Evolutionary conservation across 2,888 invertebrate genomes (phyloP), one percentile per base, ranked within the genome.

Genomic region (Drosophila sordidapex): DNA sequence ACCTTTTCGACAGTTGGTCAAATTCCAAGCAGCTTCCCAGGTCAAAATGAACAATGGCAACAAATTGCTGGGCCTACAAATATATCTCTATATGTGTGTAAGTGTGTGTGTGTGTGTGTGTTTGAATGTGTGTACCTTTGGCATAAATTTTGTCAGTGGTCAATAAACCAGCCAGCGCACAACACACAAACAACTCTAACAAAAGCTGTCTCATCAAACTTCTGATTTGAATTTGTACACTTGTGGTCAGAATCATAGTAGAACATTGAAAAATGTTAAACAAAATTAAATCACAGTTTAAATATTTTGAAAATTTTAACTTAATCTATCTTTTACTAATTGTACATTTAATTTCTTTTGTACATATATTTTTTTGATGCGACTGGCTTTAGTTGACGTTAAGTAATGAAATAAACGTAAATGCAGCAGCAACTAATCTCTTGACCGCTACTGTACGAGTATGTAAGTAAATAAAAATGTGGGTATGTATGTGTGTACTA

Each of bases 81-180:
- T 15, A 68, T 74, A 46, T 15, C 4, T 46, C 15, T 46, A 4
- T 25, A 8, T 25, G 15, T 4, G 21, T 21, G 21, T 8, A 33
- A 33, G 11, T 21, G 1, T 43, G n/a, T 79, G 31, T 4, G 31
- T 10, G 18, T 18, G 18, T 36, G 18, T 49, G 21, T 27, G 18
- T 27, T 18, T 54, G 53, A 18, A 35, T 81, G 81, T 81, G 74
- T 81, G 78, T 79, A 79, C 64, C 70, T 67, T 64, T 79, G 75
- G 82, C 82, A 79, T 79, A 70, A 69, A 81, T 89, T 88, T 86
- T 86, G 74, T 81, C 87, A 86, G 81, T 86, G 89, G 91, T 81
- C 90, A 90, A 90, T 82, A 88, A 81, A 79, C 87, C 76, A 77
- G 68, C 57, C 65, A n/a, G 43, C 59, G 56, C 69, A 13, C 56